Evolutionary conservation across 64 coral and sea anemone species (phyloP).

Genomic region (Actinia tenebrosa): DNA sequence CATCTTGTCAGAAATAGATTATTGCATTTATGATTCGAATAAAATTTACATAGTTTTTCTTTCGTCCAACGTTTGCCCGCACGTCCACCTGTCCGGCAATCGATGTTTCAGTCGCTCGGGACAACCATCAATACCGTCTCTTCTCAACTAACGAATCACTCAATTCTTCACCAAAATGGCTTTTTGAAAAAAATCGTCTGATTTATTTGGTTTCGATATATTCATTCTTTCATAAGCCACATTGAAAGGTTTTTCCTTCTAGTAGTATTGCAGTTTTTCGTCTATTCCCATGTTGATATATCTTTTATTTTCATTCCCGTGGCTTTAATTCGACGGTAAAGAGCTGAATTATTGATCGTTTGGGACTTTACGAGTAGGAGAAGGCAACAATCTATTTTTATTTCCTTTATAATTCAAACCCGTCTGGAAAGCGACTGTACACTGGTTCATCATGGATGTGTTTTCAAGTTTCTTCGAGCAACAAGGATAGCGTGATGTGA

Average conservation of each 20-base stretch:
- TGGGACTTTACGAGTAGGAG: neutral
- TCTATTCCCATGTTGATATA: neutral
- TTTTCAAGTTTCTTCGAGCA: neutral
- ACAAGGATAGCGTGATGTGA: neutral
- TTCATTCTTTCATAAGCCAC: neutral
- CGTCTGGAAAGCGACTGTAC: neutral
- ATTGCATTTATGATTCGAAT: slow-evolving; percentile 4
- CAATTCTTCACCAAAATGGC: neutral
- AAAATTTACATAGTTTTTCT: slow-evolving; percentile 11
- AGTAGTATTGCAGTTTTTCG: neutral
- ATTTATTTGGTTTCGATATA: neutral
- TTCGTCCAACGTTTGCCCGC: neutral
- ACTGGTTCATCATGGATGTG: neutral
- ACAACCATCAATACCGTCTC: slow-evolving; percentile 12
- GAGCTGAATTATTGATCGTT: slow-evolving; percentile 26
- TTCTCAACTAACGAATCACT: neutral
- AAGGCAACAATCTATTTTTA: neutral
- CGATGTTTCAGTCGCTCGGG: slow-evolving; percentile 6
- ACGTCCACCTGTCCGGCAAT: neutral
- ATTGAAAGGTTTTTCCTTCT: neutral
- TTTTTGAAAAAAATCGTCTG: neutral
- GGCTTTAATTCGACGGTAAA: neutral
- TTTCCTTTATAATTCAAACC: neutral
- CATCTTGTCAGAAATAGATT: slow-evolving; percentile 11
- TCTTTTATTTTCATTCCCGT: slow-evolving; percentile 5